Base-by-base conservation (phyloP, 1,140 invertebrate genomes). In the Drosophila takahashii region DNA sequence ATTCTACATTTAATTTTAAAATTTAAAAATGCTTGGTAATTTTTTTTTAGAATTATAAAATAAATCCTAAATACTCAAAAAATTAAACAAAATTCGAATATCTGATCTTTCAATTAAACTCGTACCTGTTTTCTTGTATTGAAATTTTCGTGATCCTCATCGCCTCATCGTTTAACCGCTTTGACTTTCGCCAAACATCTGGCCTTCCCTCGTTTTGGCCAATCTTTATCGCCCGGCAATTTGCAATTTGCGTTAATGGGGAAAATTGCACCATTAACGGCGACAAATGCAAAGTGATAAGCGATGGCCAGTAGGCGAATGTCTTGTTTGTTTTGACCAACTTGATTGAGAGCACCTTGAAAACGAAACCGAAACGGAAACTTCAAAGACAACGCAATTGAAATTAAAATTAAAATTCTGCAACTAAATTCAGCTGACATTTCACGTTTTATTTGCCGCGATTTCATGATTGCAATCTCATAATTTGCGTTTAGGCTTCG, bases 261-360 rank as follows among this genome's bases (percentile, higher is more conserved):
- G 37, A 72, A 72, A 72, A 72, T 59, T 37, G 53, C 36, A 59
- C 37, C 66, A 72, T 72, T 72, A 72, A 36, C 41, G 27, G 27
- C 34, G 53, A 70, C 66, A 72, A 72, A 72, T 72, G 54, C 66
- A 72, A 42, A 52, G 44, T 44, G 69, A 72, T 72, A 72, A 72
- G 54, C 10, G 16, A 16, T n/a, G n/a, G n/a, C 37, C 36, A 41
- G 59, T 59, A 27, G 53, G 59, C 52, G 36, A 41, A 15, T 29
- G 27, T 9, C 66, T n/a, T 32, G 64, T 69, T 70, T 47, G 66
- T 47, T 70, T 70, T 69, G 62, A 45, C 37, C 61, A 65, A 16
- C 39, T 26, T 48, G 62, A 65, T 48, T 16, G 27, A 62, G 59
- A 62, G 59, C 64, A 65, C 64, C 64, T 67, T 64, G 59, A 64